Evolutionary conservation across 2,888 invertebrate genomes (phyloP).

Genomic region (Aromia moschata): DNA sequence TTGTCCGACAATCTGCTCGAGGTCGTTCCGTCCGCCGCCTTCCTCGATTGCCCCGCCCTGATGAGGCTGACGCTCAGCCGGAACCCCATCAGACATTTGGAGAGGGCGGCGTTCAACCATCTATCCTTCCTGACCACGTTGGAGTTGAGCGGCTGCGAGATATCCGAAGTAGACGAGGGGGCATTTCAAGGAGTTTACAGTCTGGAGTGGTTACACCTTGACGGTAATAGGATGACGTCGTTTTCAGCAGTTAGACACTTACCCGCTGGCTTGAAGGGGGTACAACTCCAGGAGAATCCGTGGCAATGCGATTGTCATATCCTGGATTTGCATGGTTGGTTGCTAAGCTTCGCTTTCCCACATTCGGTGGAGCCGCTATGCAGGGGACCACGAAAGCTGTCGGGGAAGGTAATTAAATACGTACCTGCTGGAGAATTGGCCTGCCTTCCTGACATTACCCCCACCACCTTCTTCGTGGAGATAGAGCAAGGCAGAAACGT

Average conservation of each 20-base stretch:
- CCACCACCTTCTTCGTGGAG: constrained; percentile 78
- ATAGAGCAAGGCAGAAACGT: constrained; percentile 82
- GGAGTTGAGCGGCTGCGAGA: constrained; percentile 83
- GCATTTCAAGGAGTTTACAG: constrained; percentile 84
- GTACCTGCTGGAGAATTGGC: constrained; percentile 77
- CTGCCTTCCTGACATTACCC: constrained; percentile 80
- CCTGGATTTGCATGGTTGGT: constrained; percentile 80
- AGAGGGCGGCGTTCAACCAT: constrained; percentile 77
- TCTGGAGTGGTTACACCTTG: constrained; percentile 85
- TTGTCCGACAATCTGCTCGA: constrained; percentile 83
- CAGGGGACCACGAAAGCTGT: constrained; percentile 73
- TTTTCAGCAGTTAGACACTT: constrained; percentile 73
- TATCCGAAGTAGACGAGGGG: constrained; percentile 78
- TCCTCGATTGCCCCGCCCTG: constrained; percentile 79
- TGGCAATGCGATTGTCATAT: constrained; percentile 91
- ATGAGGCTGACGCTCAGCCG: constrained; percentile 84
- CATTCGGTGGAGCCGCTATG: constrained; percentile 83
- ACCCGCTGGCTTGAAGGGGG: constrained; percentile 80
- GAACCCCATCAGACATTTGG: constrained; percentile 81
- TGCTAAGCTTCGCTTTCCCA: constrained; percentile 78
- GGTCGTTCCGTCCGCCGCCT: constrained; percentile 80
- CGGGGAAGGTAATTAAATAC: constrained; percentile 73
- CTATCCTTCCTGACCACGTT: constrained; percentile 80
- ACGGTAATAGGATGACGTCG: constrained; percentile 81
- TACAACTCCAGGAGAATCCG: constrained; percentile 85